These are phyloP conservation scores for Notolabrus celidotus DNA, from an alignment of 2,797 vertebrate genomes.

Conservation along the genomic window DNA sequence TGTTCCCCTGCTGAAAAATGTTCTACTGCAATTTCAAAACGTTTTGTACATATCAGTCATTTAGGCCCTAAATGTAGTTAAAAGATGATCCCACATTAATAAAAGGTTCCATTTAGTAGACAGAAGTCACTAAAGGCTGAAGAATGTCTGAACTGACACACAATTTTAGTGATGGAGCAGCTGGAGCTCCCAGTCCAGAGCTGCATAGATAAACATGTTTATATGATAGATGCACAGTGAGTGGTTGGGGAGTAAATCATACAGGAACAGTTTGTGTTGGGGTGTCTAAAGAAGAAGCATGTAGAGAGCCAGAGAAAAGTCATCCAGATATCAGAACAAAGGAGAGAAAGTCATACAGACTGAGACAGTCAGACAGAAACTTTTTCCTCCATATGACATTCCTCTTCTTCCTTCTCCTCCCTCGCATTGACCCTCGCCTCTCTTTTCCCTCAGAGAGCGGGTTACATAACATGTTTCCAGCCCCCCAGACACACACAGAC, in stretches of 20 bases:
- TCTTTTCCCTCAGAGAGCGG: slow-evolving; percentile 64
- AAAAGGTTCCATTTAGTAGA: not conserved
- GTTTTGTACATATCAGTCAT: not conserved
- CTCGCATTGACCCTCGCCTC: slow-evolving; percentile 59
- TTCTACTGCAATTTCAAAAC: no score
- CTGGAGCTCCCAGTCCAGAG: not conserved
- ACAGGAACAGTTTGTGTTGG: slow-evolving; percentile 28
- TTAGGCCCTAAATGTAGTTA: not conserved
- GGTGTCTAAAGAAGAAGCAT: slow-evolving; percentile 33
- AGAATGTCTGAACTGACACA: not conserved
- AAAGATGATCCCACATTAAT: not conserved
- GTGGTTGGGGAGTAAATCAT: not conserved
- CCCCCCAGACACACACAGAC: slow-evolving; percentile 21
- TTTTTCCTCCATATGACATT: slow-evolving; percentile 48
- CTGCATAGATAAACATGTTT: slow-evolving; percentile 9
- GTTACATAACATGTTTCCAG: slow-evolving; percentile 86
- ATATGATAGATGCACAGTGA: not conserved
- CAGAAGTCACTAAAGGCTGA: not conserved
- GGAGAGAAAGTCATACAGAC: slow-evolving; percentile 21
- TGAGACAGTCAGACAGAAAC: slow-evolving; percentile 5
- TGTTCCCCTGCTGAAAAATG: not conserved
- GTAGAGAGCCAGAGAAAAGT: slow-evolving; percentile 16
- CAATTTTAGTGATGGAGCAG: not conserved
- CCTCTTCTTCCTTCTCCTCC: slow-evolving; percentile 42
- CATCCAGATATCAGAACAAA: slow-evolving; percentile 37